phyloP scores from a whole-genome alignment of 2,888 invertebrate species.

The Leuctra nigra region DNA sequence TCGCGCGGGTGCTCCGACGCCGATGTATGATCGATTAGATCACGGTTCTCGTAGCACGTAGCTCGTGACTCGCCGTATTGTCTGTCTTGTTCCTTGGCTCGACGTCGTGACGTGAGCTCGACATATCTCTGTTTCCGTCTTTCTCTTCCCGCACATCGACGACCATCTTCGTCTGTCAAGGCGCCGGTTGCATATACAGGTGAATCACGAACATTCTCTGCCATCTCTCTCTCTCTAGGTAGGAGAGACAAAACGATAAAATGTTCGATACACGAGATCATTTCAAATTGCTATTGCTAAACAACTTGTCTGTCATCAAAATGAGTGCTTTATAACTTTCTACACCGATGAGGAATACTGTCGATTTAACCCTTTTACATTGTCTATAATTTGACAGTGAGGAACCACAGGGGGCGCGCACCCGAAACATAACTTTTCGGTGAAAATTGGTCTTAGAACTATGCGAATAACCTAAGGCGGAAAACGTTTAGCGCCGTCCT shows the following conservation, averaged over 20 bases:
- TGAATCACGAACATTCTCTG: not conserved
- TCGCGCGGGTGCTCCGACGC: too few relatives aligned
- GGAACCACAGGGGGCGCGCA: too few relatives aligned
- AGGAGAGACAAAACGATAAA: not conserved
- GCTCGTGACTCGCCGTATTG: slow-evolving; percentile 5
- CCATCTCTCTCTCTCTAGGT: not conserved
- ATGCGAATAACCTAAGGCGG: too few relatives aligned
- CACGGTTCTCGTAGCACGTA: not conserved
- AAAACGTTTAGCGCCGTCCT: too few relatives aligned
- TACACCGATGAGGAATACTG: too few relatives aligned
- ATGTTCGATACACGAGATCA: not conserved
- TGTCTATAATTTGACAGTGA: too few relatives aligned
- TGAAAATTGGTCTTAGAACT: too few relatives aligned
- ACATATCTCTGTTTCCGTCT: not conserved
- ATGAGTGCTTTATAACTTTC: not conserved
- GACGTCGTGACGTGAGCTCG: not conserved
- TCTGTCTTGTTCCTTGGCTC: not conserved
- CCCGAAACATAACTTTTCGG: too few relatives aligned
- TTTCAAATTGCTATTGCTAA: not conserved
- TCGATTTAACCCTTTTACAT: too few relatives aligned
- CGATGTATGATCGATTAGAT: slow-evolving; percentile 14
- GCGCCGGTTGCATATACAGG: not conserved
- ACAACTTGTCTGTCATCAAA: not conserved
- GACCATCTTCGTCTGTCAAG: not conserved
- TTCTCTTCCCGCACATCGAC: not conserved